Conservation (phyloP, 2,888 invertebrate genomes). For the Volucella zonaria region DNA sequence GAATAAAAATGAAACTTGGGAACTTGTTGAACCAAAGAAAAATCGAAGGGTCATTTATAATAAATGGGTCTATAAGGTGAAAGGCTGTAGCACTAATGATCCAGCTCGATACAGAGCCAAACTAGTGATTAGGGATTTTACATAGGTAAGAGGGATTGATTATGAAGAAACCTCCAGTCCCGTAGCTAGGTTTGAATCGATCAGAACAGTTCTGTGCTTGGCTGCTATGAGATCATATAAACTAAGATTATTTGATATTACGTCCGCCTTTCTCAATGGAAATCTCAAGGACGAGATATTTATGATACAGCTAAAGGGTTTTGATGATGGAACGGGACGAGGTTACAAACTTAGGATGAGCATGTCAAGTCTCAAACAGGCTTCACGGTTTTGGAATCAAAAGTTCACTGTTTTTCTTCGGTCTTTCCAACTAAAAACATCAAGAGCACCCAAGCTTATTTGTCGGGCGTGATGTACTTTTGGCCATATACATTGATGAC, state of each 20-base stretch:
- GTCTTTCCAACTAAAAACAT: conserved; percentile 56
- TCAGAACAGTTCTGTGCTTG: too few species aligned
- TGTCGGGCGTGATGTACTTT: conserved; percentile 52
- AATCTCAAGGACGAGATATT: conserved; percentile 19
- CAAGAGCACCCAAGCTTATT: conserved; percentile 76
- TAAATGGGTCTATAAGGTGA: too few species aligned
- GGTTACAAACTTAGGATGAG: too few species aligned
- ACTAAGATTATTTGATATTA: background rate
- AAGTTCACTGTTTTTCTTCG: too few species aligned
- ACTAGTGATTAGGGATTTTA: conserved; percentile 76
- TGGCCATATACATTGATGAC: conserved; percentile 76
- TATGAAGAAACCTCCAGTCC: too few species aligned
- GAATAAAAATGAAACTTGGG: too few species aligned
- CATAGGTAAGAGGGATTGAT: conserved; percentile 53
- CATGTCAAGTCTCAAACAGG: too few species aligned
- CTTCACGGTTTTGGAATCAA: too few species aligned
- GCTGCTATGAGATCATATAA: conserved; percentile 73
- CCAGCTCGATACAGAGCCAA: conserved; percentile 75
- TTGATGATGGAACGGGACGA: too few species aligned
- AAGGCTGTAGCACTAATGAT: background rate
- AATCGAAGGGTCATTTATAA: background rate
- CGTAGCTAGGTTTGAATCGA: background rate
- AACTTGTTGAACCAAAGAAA: background rate
- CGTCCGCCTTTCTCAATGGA: conserved; percentile 47
- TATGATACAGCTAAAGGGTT: conserved; percentile 56